These are phyloP conservation scores for Oikopleura albicans DNA, from an alignment of 23 tunicate genomes.

Conservation along the genomic window DNA sequence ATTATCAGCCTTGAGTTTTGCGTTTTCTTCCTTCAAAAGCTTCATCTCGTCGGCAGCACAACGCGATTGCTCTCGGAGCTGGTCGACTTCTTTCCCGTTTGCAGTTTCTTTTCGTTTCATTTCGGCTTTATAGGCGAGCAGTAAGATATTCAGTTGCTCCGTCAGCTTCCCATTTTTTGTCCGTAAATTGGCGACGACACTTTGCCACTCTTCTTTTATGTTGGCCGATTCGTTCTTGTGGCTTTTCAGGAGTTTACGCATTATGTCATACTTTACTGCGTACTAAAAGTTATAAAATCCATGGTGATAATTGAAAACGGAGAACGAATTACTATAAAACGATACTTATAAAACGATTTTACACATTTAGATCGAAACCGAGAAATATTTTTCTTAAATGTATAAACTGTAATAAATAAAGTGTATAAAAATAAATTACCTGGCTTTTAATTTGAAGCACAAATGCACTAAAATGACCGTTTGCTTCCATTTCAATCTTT, in stretches of 20 bases:
- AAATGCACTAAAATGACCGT: conserved; percentile 6
- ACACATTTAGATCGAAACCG: too few species aligned
- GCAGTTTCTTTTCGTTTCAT: background rate
- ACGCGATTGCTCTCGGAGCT: background rate
- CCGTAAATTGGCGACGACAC: background rate
- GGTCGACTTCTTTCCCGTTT: background rate
- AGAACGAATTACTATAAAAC: too few species aligned
- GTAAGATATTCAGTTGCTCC: background rate
- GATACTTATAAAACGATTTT: too few species aligned
- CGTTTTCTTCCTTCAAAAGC: conserved; percentile 13
- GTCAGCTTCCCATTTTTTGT: background rate
- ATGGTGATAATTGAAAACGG: too few species aligned
- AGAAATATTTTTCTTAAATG: too few species aligned
- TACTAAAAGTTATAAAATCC: too few species aligned
- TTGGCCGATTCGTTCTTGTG: background rate
- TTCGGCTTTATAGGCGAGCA: background rate
- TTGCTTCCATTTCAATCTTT: background rate
- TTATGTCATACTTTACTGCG: background rate
- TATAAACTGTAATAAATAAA: too few species aligned
- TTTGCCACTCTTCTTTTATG: background rate
- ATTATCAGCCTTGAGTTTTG: conserved; percentile 26
- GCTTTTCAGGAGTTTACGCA: background rate
- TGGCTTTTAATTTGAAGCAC: background rate
- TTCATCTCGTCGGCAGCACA: background rate
- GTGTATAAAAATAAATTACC: too few species aligned